phyloP scores from a whole-genome alignment of 2,797 vertebrate genomes.

The Helarctos malayanus region DNA sequence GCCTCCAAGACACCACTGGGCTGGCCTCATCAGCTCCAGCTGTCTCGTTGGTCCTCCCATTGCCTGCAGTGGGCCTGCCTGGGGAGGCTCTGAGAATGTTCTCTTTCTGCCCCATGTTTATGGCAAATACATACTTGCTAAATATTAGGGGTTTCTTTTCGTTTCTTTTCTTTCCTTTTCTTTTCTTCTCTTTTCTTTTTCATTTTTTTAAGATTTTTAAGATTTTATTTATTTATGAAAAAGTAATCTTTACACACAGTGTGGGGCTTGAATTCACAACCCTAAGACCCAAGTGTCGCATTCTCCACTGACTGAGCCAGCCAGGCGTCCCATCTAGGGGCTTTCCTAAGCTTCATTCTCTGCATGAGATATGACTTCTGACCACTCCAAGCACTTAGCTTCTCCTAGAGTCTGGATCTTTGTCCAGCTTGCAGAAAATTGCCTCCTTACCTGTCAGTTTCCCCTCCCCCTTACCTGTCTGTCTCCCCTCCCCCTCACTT shows the following conservation, averaged over 20 bases:
- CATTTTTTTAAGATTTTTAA: neutral
- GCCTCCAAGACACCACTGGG: neutral
- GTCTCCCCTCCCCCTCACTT: neutral
- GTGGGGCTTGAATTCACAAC: neutral
- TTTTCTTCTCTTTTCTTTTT: neutral
- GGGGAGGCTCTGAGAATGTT: neutral
- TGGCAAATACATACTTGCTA: neutral
- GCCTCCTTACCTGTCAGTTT: neutral
- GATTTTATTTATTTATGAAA: neutral
- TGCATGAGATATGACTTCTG: neutral
- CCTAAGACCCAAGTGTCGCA: neutral
- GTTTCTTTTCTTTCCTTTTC: neutral
- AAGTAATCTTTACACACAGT: neutral
- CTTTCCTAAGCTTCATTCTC: neutral
- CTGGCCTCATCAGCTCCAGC: too few relatives aligned
- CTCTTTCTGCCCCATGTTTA: neutral
- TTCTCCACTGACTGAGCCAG: neutral
- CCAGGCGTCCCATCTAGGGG: neutral
- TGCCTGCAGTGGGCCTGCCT: neutral
- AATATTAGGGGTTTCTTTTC: conserved; percentile 3
- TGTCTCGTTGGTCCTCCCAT: neutral
- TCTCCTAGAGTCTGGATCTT: neutral
- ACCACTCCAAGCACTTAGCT: neutral
- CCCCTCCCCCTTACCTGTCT: neutral
- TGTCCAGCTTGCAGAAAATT: neutral